Conservation (phyloP, 2,797 vertebrate species). For the Bradypus variegatus region DNA sequence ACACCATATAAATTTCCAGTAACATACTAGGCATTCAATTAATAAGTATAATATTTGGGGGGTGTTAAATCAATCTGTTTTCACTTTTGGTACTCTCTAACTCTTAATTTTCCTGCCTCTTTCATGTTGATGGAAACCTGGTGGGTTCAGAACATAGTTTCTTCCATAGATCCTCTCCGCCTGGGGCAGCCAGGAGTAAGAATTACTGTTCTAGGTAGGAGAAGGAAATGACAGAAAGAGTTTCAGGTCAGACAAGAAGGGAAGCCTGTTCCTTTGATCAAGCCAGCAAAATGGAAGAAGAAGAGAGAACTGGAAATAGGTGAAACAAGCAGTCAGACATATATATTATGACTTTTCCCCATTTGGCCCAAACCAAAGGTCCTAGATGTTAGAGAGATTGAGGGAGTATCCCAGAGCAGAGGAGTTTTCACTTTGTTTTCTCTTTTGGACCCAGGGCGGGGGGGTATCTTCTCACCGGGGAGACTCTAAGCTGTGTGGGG, state of each 20-base stretch:
- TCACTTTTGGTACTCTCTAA: background rate
- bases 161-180: background rate
- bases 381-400: background rate
- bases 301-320: background rate
- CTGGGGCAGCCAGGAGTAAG: background rate
- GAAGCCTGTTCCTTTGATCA: background rate
- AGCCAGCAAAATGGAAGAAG: background rate
- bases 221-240: background rate
- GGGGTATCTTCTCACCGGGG: background rate
- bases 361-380: background rate
- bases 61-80: background rate
- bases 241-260: background rate
- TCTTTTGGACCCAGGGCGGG: background rate
- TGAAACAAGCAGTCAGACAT: background rate
- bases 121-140: background rate
- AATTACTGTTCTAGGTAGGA: background rate
- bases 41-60: background rate
- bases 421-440: background rate
- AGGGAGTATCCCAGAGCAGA: background rate
- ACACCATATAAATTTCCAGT: background rate
- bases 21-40: background rate
- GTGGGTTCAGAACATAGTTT: background rate
- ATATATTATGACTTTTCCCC: background rate
- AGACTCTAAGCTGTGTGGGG: background rate
- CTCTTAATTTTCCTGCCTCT: background rate